These are phyloP conservation scores for Mercenaria mercenaria DNA, from an alignment of 1,140 invertebrate species.

Conservation along the genomic window DNA sequence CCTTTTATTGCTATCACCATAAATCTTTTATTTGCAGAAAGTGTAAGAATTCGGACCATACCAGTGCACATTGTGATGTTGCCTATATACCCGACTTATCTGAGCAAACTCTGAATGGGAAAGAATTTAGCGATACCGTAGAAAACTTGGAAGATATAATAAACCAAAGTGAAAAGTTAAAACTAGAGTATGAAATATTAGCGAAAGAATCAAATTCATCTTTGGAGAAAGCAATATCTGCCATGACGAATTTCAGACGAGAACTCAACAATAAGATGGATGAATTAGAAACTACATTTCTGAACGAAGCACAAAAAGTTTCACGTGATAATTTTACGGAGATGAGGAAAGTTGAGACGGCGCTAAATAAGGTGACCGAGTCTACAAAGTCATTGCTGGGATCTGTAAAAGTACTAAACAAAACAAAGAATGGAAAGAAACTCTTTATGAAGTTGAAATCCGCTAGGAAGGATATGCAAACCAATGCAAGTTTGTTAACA, in stretches of 20 bases:
- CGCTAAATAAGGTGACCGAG: background rate
- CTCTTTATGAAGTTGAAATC: background rate
- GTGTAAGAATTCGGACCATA: background rate
- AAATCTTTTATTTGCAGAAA: background rate
- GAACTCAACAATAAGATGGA: background rate
- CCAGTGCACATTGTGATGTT: background rate
- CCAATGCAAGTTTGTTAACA: background rate
- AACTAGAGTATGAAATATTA: background rate
- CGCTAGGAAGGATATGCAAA: background rate
- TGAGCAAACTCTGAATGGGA: background rate
- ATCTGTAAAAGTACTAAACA: background rate
- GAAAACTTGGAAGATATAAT: background rate
- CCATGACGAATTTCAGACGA: background rate
- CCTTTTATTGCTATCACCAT: background rate
- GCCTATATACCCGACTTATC: background rate
- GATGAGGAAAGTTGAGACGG: background rate
- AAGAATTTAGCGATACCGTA: background rate
- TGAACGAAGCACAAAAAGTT: background rate
- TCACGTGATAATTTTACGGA: background rate
- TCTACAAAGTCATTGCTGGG: background rate
- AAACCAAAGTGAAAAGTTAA: background rate
- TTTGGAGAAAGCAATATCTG: background rate
- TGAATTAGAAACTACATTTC: background rate
- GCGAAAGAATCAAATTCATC: background rate
- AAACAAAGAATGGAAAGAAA: background rate